A percentile compares a stretch with the other conserved stretches of the same genome.
Conservation (phyloP, 2,797 vertebrate genomes). For the Rachycentron canadum region DNA sequence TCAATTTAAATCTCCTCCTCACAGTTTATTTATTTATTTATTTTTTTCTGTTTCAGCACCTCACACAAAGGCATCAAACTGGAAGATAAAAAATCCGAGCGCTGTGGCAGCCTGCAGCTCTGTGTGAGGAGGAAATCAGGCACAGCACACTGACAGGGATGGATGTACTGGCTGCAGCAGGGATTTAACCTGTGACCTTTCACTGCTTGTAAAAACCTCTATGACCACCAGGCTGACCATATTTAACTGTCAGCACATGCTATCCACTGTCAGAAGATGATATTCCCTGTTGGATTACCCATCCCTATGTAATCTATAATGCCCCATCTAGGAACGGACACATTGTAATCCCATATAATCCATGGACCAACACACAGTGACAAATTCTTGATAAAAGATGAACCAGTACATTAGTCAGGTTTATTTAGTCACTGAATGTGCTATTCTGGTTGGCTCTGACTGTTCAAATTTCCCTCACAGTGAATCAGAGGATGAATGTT, state of each 20-base stretch:
- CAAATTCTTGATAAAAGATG: neutral
- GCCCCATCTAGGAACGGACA: constrained; percentile 53
- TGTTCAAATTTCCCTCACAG: constrained; percentile 9
- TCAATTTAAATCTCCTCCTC: neutral
- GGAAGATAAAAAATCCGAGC: neutral
- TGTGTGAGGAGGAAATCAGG: neutral
- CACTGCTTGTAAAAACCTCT: constrained; percentile 12
- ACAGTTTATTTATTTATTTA: too few relatives aligned
- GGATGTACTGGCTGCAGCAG: neutral
- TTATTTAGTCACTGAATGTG: constrained; percentile 5
- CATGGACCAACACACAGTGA: constrained; percentile 29
- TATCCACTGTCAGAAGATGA: constrained; percentile 39
- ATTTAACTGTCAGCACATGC: constrained; percentile 39
- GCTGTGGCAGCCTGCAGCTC: neutral
- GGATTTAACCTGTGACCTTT: constrained; percentile 50
- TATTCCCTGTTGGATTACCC: constrained; percentile 65
- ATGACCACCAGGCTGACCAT: constrained; percentile 5
- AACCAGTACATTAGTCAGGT: constrained; percentile 5
- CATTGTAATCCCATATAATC: constrained; percentile 74
- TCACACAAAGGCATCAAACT: constrained; percentile 12
- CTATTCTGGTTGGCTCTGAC: neutral
- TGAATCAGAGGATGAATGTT: constrained; percentile 4
- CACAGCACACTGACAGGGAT: neutral
- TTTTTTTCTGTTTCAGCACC: neutral
- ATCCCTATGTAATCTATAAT: constrained; percentile 72